phyloP scores from a whole-genome alignment of 2,113 vertebrate species.

The Eira barbara region DNA sequence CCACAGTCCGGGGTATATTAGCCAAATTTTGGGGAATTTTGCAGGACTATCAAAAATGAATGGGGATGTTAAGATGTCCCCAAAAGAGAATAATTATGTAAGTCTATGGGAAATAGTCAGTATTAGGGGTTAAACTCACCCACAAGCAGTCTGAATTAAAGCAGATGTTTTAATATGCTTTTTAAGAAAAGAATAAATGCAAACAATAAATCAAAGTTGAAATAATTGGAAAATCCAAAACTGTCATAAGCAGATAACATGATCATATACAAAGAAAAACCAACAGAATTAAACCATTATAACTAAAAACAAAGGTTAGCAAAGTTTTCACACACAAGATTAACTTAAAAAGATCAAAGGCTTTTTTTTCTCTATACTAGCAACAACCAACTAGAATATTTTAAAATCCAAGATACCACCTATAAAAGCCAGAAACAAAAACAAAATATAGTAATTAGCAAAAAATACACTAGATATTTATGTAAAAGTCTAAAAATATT shows the following conservation, averaged over 20 bases:
- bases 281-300: background rate
- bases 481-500: background rate
- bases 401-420: background rate
- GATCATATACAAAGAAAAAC: background rate
- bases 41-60: background rate
- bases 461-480: background rate
- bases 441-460: background rate
- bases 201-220: background rate
- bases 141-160: background rate
- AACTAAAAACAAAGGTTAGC: background rate
- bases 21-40: constrained; percentile 10
- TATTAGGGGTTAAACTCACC: background rate
- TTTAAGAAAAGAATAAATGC: background rate
- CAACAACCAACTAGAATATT: background rate
- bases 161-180: background rate
- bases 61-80: background rate
- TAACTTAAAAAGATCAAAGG: background rate
- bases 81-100: background rate
- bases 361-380: background rate
- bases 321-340: background rate
- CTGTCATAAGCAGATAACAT: background rate
- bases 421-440: background rate
- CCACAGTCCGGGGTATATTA: background rate
- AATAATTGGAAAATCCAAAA: background rate
- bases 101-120: background rate